Evolutionary conservation across 2,888 invertebrate genomes (phyloP), one percentile per base, ranked within the genome.

Genomic region (Cerastoderma edule): DNA sequence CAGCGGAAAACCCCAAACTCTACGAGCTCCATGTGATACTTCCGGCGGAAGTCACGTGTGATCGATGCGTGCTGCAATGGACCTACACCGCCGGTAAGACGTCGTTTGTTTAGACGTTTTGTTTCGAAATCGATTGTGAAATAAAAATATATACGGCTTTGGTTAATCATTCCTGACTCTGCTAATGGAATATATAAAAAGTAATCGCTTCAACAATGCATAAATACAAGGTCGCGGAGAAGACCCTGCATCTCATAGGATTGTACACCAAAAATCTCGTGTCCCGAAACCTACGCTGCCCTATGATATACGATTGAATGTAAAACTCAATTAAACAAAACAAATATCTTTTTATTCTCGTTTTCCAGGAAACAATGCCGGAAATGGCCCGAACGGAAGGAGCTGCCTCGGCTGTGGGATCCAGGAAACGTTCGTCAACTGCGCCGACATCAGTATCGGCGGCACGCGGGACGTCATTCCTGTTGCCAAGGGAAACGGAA

Each of bases 361-460:
- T n/a, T n/a, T n/a, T n/a, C n/a, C 64, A 87, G 87, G 87, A 39
- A 85, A 87, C 66, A 84, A 69, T 33, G 82, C 75, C 70, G 86
- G 84, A 10, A 71, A 27, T 13, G 74, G 77, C 6, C 22, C 46
- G 5, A 60, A 72, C n/a, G 85, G 85, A 0, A 66, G 28, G 28
- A 44, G 33, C 6, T 86, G 86, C 46, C 13, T 84, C 2, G 87
- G 87, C 0, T 85, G 87, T 70, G 87, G 83, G 1, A 66, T 83
- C 10, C 87, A 87, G 63, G 87, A 87, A 63, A 83, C 82, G 30
- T 87, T 87, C 67, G 75, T 83, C 10, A 84, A 83, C 67, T 87
- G 87, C 64, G 84, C 87, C 2, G 85, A 87, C 60, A 80, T 87
- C 22, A 79, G 84, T 24, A 83, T 85, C 6, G 77, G 78, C 3